Evolutionary conservation across 2,797 vertebrate species (phyloP), one percentile per base, ranked within the genome.

Genomic region (Rhincodon typus): DNA sequence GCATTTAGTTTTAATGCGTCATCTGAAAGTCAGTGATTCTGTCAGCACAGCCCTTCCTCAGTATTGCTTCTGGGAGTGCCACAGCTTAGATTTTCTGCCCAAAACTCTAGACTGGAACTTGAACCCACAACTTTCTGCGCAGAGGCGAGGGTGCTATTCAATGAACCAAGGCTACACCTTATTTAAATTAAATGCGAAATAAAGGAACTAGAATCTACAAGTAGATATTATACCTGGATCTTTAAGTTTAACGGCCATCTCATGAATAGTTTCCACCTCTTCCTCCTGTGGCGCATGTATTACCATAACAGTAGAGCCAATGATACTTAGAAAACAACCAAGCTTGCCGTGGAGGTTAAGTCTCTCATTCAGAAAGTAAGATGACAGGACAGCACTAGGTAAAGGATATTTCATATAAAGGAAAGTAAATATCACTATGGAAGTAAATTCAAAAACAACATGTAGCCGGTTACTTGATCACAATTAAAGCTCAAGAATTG

Each of bases 301-400:
- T 82, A 99, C 99, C 99, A 99, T 99, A 96, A 99, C 99, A 96
- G 99, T 99, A 96, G 99, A 99, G 96, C 99, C 99, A 96, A 99
- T 96, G 96, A 99, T 98, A 96, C 99, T 99, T 74, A 99, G 98
- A 97, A 99, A 97, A 97, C 99, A 99, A 90, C 99, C 99, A 77
- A 99, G 98, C 97, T 99, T 99, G 96, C 99, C 99, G 3, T 99
- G 99, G 96, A 99, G 98, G 97, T 99, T 99, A 96, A 99, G 97
- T 96, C 98, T 98, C 98, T 99, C 99, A 0, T 98, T 98, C 97
- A 99, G 97, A 97, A 99, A 99, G 97, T 99, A 99, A 0, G 99
- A 99, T 13, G 99, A 99, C 96, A 99, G 97, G 97, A 99, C 98
- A 34, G 99, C 99, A 96, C 99, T n/a, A n/a, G n/a, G n/a, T n/a